phyloP scores from a whole-genome alignment of 2,888 invertebrate genomes.

The Eupithecia dodoneata region DNA sequence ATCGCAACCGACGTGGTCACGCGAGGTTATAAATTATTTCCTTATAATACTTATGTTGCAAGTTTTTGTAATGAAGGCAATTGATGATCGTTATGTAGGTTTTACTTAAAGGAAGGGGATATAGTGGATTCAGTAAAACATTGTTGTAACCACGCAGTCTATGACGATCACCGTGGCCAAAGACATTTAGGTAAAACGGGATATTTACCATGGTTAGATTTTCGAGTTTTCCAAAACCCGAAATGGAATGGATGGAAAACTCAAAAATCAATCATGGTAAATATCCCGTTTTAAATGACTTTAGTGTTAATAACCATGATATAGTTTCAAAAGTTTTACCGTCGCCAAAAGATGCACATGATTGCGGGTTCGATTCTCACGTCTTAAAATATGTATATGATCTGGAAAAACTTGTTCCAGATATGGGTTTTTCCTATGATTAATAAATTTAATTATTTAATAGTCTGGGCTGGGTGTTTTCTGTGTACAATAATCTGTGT shows the following conservation, averaged over 20 bases:
- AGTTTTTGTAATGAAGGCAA: conserved; percentile 30
- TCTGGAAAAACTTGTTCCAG: not conserved
- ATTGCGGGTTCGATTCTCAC: not conserved
- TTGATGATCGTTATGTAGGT: conserved; percentile 18
- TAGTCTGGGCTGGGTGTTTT: not conserved
- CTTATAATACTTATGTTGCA: conserved; percentile 32
- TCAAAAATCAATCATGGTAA: no score
- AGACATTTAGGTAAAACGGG: no score
- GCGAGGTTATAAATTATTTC: conserved; percentile 31
- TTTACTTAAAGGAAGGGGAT: conserved; percentile 11
- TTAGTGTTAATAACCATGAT: no score
- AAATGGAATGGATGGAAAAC: no score
- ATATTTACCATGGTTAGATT: no score
- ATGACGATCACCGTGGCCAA: not conserved
- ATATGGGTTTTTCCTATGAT: not conserved
- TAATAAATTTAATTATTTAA: not conserved
- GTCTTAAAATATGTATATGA: not conserved
- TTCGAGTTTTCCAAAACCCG: no score
- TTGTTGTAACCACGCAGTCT: not conserved
- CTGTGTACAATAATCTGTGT: not conserved
- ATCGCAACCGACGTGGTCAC: conserved; percentile 33
- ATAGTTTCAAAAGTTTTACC: not conserved
- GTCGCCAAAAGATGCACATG: not conserved
- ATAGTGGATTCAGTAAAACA: not conserved
- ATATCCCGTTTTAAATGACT: no score